Percentiles rank a stretch among this genome's conserved stretches.
Evolutionary conservation across 2,797 vertebrate species (phyloP).

Genomic region (Micromesistius poutassou): DNA sequence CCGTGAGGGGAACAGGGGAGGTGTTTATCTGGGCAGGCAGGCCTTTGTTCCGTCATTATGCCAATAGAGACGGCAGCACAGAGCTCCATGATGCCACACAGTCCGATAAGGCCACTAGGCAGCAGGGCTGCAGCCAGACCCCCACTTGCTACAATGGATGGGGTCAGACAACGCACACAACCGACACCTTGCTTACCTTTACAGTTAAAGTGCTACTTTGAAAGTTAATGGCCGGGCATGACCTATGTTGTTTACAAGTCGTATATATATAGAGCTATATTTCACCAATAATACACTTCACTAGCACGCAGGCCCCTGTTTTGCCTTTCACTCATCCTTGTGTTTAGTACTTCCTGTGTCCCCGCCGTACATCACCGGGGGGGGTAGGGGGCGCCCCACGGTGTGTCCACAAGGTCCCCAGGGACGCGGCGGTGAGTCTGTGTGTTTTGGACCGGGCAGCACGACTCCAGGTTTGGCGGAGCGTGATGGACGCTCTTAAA

Average conservation of each 20-base stretch:
- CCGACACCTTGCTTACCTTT: neutral
- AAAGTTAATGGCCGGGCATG: no score
- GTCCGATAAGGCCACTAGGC: conserved; percentile 67
- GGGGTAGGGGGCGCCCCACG: conserved; percentile 17
- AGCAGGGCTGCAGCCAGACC: conserved; percentile 48
- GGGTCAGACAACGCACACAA: conserved; percentile 24
- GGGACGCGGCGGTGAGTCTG: conserved; percentile 52
- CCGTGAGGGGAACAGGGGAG: conserved; percentile 53
- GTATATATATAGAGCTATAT: neutral
- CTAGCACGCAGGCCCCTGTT: neutral
- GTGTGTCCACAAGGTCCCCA: conserved; percentile 47
- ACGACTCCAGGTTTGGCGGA: conserved; percentile 62
- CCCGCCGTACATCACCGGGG: conserved; percentile 24
- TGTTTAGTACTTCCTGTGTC: conserved; percentile 13
- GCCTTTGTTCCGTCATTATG: conserved; percentile 58
- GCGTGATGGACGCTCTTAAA: conserved; percentile 66
- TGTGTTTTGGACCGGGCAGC: conserved; percentile 47
- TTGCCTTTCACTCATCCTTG: conserved; percentile 16
- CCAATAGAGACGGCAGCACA: conserved; percentile 63
- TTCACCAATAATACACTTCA: conserved; percentile 4
- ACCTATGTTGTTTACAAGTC: no score
- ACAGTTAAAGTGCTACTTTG: neutral
- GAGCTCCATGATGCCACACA: conserved; percentile 43
- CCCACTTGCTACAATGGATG: conserved; percentile 36
- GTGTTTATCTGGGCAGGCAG: conserved; percentile 70